phyloP scores from a whole-genome alignment of 2,888 invertebrate genomes.

The Apantesis nais region DNA sequence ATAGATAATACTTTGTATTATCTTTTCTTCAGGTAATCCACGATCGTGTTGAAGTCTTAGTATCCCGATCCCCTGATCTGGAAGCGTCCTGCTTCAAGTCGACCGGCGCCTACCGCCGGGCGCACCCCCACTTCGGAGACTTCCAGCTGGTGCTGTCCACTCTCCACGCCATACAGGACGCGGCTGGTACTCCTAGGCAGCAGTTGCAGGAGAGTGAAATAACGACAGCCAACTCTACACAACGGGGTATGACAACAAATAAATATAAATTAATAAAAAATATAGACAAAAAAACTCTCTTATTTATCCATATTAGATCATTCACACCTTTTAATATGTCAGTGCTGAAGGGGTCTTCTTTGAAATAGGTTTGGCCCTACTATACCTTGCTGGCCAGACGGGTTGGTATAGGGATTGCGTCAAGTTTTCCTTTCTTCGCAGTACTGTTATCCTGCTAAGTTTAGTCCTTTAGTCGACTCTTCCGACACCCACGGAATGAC shows the following conservation, averaged over 20 bases:
- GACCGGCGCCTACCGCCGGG: conserved; percentile 56
- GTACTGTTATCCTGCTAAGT: too few species aligned
- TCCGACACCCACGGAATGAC: too few species aligned
- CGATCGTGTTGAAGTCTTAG: conserved; percentile 54
- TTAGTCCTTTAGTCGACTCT: too few species aligned
- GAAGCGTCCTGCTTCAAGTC: conserved; percentile 47
- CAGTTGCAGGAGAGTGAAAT: conserved; percentile 58
- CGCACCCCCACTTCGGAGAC: conserved; percentile 69
- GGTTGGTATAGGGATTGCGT: too few species aligned
- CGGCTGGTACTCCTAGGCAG: conserved; percentile 46
- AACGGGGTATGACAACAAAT: conserved; percentile 28
- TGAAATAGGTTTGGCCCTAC: too few species aligned
- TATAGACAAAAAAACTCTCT: too few species aligned
- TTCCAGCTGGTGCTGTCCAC: conserved; percentile 65
- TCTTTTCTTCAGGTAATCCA: conserved; percentile 53
- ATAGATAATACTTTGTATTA: too few species aligned
- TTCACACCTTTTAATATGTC: background rate
- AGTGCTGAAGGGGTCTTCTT: too few species aligned
- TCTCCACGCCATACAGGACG: conserved; percentile 61
- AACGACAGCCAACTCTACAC: background rate
- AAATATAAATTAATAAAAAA: too few species aligned
- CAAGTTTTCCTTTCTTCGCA: too few species aligned
- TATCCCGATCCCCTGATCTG: conserved; percentile 15
- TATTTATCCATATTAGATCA: too few species aligned
- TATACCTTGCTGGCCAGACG: too few species aligned